Evolutionary conservation across 2,113 vertebrate species (phyloP), one percentile per base, ranked within the genome.

Genomic region (Entosphenus tridentatus): DNA sequence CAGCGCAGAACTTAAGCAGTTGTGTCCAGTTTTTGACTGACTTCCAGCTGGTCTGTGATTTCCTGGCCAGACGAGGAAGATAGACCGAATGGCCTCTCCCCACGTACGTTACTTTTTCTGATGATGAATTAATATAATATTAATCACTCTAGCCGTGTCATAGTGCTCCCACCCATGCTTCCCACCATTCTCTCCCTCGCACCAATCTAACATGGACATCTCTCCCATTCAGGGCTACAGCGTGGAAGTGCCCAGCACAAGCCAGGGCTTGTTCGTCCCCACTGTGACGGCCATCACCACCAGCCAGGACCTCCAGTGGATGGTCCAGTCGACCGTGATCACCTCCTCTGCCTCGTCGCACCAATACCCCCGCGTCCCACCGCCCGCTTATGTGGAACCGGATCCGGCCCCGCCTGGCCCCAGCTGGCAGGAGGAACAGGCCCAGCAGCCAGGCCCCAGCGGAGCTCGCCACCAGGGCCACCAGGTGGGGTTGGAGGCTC

Each of bases 281-380:
- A 91, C 87, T 0, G 84, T 93, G 78, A 91, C 88, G 1, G 86
- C 88, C 69, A 86, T 91, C 73, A 89, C 86, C 1, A 82, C 82
- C 3, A 86, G 83, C 71, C 82, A 84, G 0, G 87, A 91, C 73
- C 80, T 93, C 75, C 85, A 89, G 79, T 93, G 88, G 88, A 82
- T 93, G 81, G 88, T 91, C 69, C 87, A 89, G 77, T 85, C 88
- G 57, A 77, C 86, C 70, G 79, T 88, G 59, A 84, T 88, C 74
- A 80, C 85, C 57, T 86, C 87, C 10, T 80, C 87, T 76, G 85
- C 87, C 57, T 84, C 86, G 0, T 92, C 88, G 56, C 81, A 86
- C 62, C n/a, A 21, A 65, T n/a, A 16, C 21, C 62, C 62, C n/a
- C 10, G 62, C 62, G 10, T 21, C n/a, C n/a, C 62, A 16, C 62